phyloP scores from a whole-genome alignment of 2,113 vertebrate genomes.

The Tauraco erythrolophus region DNA sequence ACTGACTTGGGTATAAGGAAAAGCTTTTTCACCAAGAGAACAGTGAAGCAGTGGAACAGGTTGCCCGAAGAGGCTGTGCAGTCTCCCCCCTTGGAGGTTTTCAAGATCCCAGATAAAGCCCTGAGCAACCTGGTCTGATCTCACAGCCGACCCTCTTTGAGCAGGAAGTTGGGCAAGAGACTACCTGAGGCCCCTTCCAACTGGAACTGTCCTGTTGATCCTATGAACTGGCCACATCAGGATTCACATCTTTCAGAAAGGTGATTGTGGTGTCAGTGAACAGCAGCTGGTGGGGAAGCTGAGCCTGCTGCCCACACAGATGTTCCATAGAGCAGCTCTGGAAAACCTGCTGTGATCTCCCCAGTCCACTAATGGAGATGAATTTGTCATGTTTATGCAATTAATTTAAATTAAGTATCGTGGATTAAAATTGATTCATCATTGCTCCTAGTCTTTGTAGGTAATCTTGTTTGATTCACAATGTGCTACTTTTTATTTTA shows the following conservation, averaged over 20 bases:
- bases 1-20: background rate
- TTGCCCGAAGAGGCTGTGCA: background rate
- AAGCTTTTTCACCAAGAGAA: background rate
- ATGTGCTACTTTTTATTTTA: background rate
- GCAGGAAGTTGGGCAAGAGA: background rate
- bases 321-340: background rate
- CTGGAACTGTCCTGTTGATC: background rate
- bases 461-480: constrained; percentile 22
- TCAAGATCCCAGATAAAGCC: background rate
- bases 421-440: background rate
- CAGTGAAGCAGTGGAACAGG: background rate
- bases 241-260: background rate
- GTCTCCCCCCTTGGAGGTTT: background rate
- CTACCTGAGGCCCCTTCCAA: background rate
- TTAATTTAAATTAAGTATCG: background rate
- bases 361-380: background rate
- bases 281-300: background rate
- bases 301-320: background rate
- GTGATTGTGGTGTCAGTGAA: background rate
- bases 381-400: background rate
- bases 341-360: background rate
- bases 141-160: background rate
- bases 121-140: background rate
- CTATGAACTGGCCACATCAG: background rate
- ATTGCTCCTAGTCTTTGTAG: background rate